These are phyloP conservation scores for Leptinotarsa rubiginosa DNA, from an alignment of 2,888 invertebrate genomes.

Conservation along the genomic window DNA sequence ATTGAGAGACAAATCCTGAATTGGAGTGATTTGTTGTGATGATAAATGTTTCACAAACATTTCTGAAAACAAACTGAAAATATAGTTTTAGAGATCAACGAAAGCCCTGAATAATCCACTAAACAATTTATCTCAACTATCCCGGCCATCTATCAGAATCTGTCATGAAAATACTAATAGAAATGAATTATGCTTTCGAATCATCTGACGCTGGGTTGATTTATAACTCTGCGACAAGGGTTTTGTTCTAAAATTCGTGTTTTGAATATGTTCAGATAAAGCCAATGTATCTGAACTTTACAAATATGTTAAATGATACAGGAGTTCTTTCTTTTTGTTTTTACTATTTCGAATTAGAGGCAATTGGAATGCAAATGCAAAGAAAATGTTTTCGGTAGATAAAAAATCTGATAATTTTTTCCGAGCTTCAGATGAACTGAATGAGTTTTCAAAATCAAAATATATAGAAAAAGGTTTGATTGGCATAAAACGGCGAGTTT, in stretches of 20 bases:
- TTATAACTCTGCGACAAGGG: neutral
- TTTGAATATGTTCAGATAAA: neutral
- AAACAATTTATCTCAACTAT: conserved; percentile 10
- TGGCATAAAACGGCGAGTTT: too few relatives aligned
- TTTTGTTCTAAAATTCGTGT: neutral
- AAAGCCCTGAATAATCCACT: conserved; percentile 8
- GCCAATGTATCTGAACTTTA: neutral
- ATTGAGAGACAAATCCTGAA: neutral
- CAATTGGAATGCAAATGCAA: neutral
- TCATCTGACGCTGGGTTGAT: neutral
- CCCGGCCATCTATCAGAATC: conserved; percentile 1
- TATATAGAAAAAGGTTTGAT: too few relatives aligned
- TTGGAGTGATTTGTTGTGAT: neutral
- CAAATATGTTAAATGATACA: too few relatives aligned
- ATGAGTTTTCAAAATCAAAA: too few relatives aligned
- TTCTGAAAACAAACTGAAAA: neutral
- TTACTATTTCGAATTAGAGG: neutral
- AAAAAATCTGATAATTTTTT: too few relatives aligned
- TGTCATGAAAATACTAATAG: conserved; percentile 7
- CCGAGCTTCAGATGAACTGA: too few relatives aligned
- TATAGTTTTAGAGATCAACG: neutral
- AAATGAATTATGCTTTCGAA: neutral
- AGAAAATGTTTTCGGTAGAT: neutral
- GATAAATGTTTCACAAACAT: neutral
- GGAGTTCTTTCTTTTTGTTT: too few relatives aligned